phyloP scores from a whole-genome alignment of 2,888 invertebrate genomes.

The Pheosia tremula region DNA sequence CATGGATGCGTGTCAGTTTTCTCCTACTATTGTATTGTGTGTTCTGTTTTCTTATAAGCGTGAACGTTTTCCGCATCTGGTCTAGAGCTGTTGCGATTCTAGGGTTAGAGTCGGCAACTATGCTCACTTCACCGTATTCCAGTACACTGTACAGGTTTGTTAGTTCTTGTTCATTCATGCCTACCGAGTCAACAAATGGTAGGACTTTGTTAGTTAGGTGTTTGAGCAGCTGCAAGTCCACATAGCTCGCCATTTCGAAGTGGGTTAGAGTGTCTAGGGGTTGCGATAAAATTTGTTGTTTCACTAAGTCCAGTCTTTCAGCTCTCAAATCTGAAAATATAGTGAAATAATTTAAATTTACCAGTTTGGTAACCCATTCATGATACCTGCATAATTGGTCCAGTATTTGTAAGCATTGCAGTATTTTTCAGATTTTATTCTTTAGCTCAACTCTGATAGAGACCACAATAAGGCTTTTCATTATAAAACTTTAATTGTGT shows the following conservation, averaged over 20 bases:
- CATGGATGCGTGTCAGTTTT: slow-evolving; percentile 89
- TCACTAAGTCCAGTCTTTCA: slow-evolving; percentile 86
- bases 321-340: slow-evolving; percentile 85
- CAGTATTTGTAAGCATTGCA: too few species aligned
- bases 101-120: slow-evolving; percentile 91
- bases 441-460: too few species aligned
- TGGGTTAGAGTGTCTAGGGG: slow-evolving; percentile 87
- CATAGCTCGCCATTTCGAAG: slow-evolving; percentile 95
- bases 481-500: too few species aligned
- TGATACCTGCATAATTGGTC: too few species aligned
- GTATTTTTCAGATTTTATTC: too few species aligned
- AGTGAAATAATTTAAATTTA: slow-evolving; percentile 4
- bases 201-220: slow-evolving; percentile 88
- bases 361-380: too few species aligned
- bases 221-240: slow-evolving; percentile 87
- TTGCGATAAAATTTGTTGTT: slow-evolving; percentile 86
- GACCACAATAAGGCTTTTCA: too few species aligned
- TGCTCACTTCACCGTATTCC: slow-evolving; percentile 87
- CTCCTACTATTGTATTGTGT: slow-evolving; percentile 74
- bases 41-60: slow-evolving; percentile 76
- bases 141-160: slow-evolving; percentile 90
- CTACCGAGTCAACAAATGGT: slow-evolving; percentile 91
- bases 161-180: slow-evolving; percentile 95
- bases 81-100: slow-evolving; percentile 91
- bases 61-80: slow-evolving; percentile 90